These are phyloP conservation scores for Cliona cf. orientalis DNA, from an alignment of 37 sponge, comb jelly and placozoan species.

Conservation along the genomic window DNA sequence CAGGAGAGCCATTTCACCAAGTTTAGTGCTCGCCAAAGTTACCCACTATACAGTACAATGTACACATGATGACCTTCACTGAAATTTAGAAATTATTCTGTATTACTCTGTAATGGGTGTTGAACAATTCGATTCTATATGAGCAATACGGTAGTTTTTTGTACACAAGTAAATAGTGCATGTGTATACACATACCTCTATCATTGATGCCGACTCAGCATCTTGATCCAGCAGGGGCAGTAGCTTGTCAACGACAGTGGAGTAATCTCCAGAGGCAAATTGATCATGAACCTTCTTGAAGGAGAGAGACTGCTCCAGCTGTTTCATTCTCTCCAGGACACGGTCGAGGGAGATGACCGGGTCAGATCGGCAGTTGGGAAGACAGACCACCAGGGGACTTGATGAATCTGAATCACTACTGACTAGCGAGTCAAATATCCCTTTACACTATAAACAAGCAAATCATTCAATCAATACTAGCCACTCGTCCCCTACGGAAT, in stretches of 20 bases:
- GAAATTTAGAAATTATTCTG: too few relatives aligned
- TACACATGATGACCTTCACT: too few relatives aligned
- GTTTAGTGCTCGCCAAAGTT: too few relatives aligned
- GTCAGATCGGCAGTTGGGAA: slow-evolving; percentile 31
- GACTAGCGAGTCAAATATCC: not conserved
- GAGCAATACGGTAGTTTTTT: too few relatives aligned
- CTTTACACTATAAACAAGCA: slow-evolving; percentile 6
- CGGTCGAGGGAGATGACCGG: slow-evolving; percentile 37
- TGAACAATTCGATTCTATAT: too few relatives aligned
- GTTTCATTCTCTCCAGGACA: slow-evolving; percentile 23
- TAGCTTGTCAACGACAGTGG: slow-evolving; percentile 16
- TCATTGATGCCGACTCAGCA: too few relatives aligned
- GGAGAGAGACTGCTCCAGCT: slow-evolving; percentile 46
- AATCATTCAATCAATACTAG: not conserved
- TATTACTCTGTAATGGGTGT: too few relatives aligned
- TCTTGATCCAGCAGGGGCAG: slow-evolving; percentile 40
- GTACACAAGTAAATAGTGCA: too few relatives aligned
- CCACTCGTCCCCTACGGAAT: not conserved
- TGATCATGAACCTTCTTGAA: slow-evolving; percentile 20
- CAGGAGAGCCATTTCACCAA: too few relatives aligned
- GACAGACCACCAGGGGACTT: slow-evolving; percentile 31
- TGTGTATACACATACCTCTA: too few relatives aligned
- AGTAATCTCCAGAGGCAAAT: slow-evolving; percentile 6
- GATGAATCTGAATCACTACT: not conserved
- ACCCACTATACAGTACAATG: too few relatives aligned